Base-by-base conservation (phyloP, 2,797 vertebrate species). In the Amazona ochrocephala region DNA sequence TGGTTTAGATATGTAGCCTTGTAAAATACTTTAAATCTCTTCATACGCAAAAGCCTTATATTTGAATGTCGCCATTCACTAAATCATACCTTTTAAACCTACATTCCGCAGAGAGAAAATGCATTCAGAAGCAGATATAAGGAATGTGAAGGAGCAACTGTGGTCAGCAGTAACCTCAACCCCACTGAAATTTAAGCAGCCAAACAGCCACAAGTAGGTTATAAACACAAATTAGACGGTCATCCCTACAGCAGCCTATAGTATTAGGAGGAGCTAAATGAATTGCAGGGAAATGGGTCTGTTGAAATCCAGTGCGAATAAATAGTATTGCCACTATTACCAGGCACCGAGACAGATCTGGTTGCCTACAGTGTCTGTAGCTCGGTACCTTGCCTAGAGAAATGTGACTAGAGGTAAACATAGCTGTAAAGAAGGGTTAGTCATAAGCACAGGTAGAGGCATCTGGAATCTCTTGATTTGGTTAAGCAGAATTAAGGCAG, bases 11-110 rank as follows among this genome's bases (percentile, higher is more conserved):
- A 17, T 19, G 29, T 51, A 89, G 47, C 26, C 37, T 84, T 82
- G 67, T 44, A 89, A 84, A 96, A 93, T 30, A 53, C n/a, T 94
- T 87, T 64, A 67, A 73, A 95, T 54, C 77, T 61, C 18, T 30
- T 79, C 62, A 56, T 68, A 72, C 1, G 0, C 26, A 83, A 65
- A 76, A 71, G 17, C 21, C 68, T 90, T 84, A 45, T 16, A 62
- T 32, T 53, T 77, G 29, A 73, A 94, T 84, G 56, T 61, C 48
- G 42, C 56, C 26, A 56, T 73, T 78, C 71, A 56, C 65, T 58
- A 83, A 94, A 89, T 89, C 37, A 37, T 34, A 41, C 42, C 26
- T 26, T 71, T 94, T 76, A 92, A 89, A 70, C 2, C 16, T 50
- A 34, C 26, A 18, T 70, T 19, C 29, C 44, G 60, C 21, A 84